Base-by-base conservation (phyloP, 2,888 invertebrate species). In the Tortrix viridana region DNA sequence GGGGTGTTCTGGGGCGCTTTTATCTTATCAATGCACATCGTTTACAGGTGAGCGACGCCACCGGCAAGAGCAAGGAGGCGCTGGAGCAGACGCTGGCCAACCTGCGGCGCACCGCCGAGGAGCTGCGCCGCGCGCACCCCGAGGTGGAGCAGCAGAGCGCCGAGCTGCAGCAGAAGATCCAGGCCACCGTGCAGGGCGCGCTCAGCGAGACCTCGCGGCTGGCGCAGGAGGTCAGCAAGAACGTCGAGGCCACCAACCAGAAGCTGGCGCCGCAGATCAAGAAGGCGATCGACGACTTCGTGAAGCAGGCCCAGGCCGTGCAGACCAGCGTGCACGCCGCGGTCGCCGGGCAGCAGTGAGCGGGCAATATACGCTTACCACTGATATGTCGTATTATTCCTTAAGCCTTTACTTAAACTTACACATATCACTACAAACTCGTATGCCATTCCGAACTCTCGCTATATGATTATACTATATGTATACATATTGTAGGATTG, bases 251-350 rank as follows among this genome's bases (percentile, higher is more conserved):
- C 70, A 78, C 86, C 70, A 88, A 85, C 84, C 62, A 86, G 76
- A 85, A 89, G 74, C 74, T 92, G 67, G 87, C 82, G 44, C 90
- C 90, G 23, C 73, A 85, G 80, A 69, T 91, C 75, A 85, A 88
- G 81, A 72, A 73, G 22, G 91, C 89, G 1, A 89, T 84, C 82
- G 85, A 89, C 22, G 81, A 82, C 73, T 86, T 91, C 78, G 77
- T 81, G 20, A 85, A 86, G 78, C 80, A 85, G 48, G 80, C 77
- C 50, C 72, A 86, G 75, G 73, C 74, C 23, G 74, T 91, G 55
- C 85, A 86, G 80, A 83, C 85, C 84, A 86, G 86, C 68, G 41
- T 91, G 68, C 88, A 87, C 77, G 89, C 86, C 18, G 89, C 84
- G 65, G 88, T 89, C 79, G 78, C 50, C 78, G 89, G 89, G 85